Evolutionary conservation across 1,140 invertebrate species (phyloP).

Genomic region (Heliconius hermathena): DNA sequence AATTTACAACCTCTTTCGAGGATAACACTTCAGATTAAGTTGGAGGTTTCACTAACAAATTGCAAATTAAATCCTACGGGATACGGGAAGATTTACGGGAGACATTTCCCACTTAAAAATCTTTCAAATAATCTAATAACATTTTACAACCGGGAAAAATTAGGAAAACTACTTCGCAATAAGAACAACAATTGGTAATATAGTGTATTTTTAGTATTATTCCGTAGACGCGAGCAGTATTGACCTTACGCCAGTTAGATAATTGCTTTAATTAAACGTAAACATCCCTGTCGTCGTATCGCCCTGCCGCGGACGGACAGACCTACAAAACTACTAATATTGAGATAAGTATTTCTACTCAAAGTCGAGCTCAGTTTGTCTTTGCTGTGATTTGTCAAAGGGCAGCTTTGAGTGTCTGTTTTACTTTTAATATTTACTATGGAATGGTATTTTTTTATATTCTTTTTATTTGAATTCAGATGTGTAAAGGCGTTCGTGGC

Average conservation of each 20-base stretch:
- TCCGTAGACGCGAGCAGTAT: not conserved
- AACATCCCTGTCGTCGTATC: not conserved
- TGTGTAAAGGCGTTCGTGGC: too few species aligned
- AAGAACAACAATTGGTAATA: not conserved
- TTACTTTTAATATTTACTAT: not conserved
- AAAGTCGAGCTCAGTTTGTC: not conserved
- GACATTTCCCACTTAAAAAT: not conserved
- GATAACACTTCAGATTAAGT: not conserved
- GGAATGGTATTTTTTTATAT: not conserved
- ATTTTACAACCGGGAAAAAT: not conserved
- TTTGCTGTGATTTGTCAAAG: not conserved
- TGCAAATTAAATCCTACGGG: not conserved
- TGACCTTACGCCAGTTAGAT: not conserved
- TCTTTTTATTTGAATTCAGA: too few species aligned
- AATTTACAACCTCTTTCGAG: not conserved
- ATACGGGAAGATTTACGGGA: too few species aligned
- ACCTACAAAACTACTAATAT: not conserved
- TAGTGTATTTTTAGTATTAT: not conserved
- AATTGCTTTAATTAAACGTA: not conserved
- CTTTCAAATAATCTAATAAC: not conserved
- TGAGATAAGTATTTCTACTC: not conserved
- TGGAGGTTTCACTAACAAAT: not conserved
- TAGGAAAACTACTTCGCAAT: not conserved
- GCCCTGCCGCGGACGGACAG: not conserved
- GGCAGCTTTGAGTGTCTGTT: not conserved